Percentiles rank a stretch among this genome's conserved stretches.
Evolutionary conservation across 2,113 vertebrate species (phyloP).

Genomic region (Phaethon lepturus): DNA sequence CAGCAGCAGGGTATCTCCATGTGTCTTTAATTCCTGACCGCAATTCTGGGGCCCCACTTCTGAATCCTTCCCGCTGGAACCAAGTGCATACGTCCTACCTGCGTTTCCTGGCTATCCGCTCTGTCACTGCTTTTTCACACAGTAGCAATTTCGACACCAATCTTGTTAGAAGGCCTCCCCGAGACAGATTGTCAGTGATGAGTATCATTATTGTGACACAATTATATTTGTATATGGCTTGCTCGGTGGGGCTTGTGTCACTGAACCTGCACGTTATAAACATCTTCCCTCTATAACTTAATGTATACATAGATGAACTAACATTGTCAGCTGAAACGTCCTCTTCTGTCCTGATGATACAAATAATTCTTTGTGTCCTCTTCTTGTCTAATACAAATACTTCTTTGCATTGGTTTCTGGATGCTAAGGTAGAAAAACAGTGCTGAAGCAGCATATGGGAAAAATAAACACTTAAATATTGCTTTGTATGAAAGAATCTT

Average conservation of each 20-base stretch:
- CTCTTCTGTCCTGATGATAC: not conserved
- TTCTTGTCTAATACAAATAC: not conserved
- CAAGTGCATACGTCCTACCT: not conserved
- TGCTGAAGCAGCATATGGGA: not conserved
- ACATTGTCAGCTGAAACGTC: not conserved
- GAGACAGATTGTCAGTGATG: not conserved
- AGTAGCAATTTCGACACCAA: not conserved
- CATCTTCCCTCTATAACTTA: not conserved
- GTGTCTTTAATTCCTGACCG: not conserved
- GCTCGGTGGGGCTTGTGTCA: not conserved
- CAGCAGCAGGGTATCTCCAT: rapidly evolving
- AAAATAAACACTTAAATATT: not conserved
- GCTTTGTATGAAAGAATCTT: not conserved
- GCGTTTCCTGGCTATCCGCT: not conserved
- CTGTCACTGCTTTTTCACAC: not conserved
- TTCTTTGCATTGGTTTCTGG: not conserved
- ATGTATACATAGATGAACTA: not conserved
- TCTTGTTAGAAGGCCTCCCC: not conserved
- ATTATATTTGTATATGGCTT: not conserved
- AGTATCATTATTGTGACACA: not conserved
- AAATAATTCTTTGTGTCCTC: not conserved
- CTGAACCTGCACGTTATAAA: not conserved
- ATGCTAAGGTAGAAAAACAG: not conserved
- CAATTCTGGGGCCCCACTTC: not conserved
- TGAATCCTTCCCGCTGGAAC: not conserved